Base-by-base conservation (phyloP, 2,113 vertebrate species). In the Rutilus rutilus region DNA sequence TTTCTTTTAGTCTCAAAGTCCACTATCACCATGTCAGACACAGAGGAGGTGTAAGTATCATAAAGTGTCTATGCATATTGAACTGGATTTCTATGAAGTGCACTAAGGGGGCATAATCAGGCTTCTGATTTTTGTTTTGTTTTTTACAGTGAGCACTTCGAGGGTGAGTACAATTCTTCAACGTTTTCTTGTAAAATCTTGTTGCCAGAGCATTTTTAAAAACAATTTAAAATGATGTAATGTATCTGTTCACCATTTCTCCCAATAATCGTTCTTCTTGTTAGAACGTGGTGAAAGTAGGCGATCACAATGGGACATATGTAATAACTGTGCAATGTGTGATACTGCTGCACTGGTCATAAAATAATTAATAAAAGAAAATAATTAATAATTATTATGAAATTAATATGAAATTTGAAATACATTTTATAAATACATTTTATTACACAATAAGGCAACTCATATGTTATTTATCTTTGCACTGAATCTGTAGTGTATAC, bases 31-130 rank as follows among this genome's bases (percentile, higher is more conserved):
- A 99, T 98, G 97, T 98, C 97, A 89, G 97, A 99, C 94, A 95
- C 95, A 8, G 97, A 99, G 89, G 97, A 98, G 91, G 95, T 95
- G 97, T 99, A 94, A 98, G 97, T 98, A 92, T n/a, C 19, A 52
- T 19, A 17, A 50, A 27, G 21, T 42, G 47, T 59, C 50, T 25
- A 6, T 73, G 21, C 10, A n/a, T 45, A 39, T 9, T 78, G 4
- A 17, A 64, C 39, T 80, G 78, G 3, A 62, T 80, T 60, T 60
- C 17, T 39, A 14, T 54, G 42, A 57, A 4, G 21, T n/a, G 23
- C 77, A 60, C 30, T 76, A n/a, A 59, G 4, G n/a, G 33, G 33
- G 11, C 33, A 60, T 78, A 78, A 78, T 25, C 19, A 17, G 12
- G 6, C 1, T 27, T 73, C 12, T n/a, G 25, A 86, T 62, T 84